Base-by-base conservation (phyloP, 2,113 vertebrate species). In the Apteryx mantelli region DNA sequence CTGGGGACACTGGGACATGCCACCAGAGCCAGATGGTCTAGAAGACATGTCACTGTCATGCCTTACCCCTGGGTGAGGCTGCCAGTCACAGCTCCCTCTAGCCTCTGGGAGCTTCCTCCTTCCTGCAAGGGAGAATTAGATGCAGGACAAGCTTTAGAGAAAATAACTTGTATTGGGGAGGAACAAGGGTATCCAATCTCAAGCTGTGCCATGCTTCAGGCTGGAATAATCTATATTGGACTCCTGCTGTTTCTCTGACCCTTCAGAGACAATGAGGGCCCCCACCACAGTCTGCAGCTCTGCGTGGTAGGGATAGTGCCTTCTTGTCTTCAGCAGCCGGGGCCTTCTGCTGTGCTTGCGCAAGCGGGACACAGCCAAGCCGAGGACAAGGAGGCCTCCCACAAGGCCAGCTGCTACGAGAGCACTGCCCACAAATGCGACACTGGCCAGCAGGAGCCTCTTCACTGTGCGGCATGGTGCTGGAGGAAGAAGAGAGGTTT, bases 221-320 rank as follows among this genome's bases (percentile, higher is more conserved):
- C 78, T 89, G 56, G 4, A 22, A 17, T 68, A 60, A 10, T 68
- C 89, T 7, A 34, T 5, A 20, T 7, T 34, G 6, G 20, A 46
- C 32, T 95, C 13, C 0, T 13, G 46, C 21, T 2, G 11, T 25
- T 38, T 55, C 58, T 68, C 34, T 0, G 0, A 25, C 65, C 93
- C 85, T 21, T 48, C 82, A 25, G 89, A 65, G 34, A 44, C 21
- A 1, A n/a, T 48, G 13, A 96, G 25, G 50, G 92, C 21, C 2
- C 64, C 70, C 70, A 95, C 63, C 42, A 94, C 66, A 0, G 88
- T 91, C 93, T 87, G 94, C 61, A 97, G 93, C 86, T 97, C 95
- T 0, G 13, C 70, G 0, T 96, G 94, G 86, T 92, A 94, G 22
- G 92, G 81, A 13, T 60, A 77, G 6, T 28, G 86, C 14, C 12